Base-by-base conservation (phyloP, 2,888 invertebrate genomes). In the Phoronis australis region DNA sequence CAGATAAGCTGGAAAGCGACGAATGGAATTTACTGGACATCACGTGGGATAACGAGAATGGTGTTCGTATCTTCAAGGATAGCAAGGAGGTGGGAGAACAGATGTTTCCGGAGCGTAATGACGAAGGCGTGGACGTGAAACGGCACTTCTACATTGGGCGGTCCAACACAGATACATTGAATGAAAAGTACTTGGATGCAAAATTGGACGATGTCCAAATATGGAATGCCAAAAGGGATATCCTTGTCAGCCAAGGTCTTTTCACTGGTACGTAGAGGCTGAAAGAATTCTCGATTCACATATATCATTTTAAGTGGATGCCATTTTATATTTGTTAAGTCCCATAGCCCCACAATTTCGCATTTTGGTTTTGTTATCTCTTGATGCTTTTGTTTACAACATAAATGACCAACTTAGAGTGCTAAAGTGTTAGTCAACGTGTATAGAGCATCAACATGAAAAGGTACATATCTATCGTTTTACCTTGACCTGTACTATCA, bases 21-120 rank as follows among this genome's bases (percentile, higher is more conserved):
- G 56, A 57, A 27, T 71, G 67, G 68, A 64, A 66, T 40, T 49
- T 60, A 31, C 59, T 72, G 6, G 71, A 71, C 40, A 48, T 72
- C 6, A 60, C 69, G 1, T 72, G 70, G 70, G 65, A 71, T 40
- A 66, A 64, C 15, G 59, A 62, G 42, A 55, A 56, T 48, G 68
- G 68, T 57, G 35, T 35, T 22, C 47, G 54, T 61, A 54, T 72
- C 60, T 64, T 60, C 49, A 51, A 69, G 21, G 64, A 71, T 50
- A 66, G 67, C 2, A 50, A 52, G 20, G 57, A 61, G 26, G 64
- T 60, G 12, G 49, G 40, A 3, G 42, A 49, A 3, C 23, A 24
- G 9, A 6, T 18, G 1, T 22, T 25, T 1, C 49, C 49, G 5
- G 2, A 18, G 23, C 12, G 5, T 1, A 31, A 39, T 12, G 15